Evolutionary conservation across 1,140 invertebrate species (phyloP).

Genomic region (Limonius californicus): DNA sequence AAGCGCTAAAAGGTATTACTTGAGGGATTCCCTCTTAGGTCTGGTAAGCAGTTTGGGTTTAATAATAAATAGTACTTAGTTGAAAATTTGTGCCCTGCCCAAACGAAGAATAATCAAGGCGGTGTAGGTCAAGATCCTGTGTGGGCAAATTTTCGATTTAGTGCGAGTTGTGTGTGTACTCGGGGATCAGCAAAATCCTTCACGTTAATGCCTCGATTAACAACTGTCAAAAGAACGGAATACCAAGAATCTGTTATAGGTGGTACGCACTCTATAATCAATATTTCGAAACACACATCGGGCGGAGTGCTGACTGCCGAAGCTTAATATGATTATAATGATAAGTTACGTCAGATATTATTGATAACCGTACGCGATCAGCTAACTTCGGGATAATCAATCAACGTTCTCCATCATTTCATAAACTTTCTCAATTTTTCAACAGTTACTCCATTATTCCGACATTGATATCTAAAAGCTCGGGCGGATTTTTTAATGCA

Average conservation of each 20-base stretch:
- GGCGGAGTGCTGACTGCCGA: slow-evolving; percentile 20
- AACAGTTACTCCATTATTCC: slow-evolving; percentile 31
- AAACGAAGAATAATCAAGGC: no score
- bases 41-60: no score
- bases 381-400: slow-evolving; percentile 27
- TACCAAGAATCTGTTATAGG: slow-evolving; percentile 10
- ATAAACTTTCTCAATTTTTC: slow-evolving; percentile 34
- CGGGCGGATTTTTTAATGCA: not conserved
- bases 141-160: no score
- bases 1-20: no score
- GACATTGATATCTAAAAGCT: not conserved
- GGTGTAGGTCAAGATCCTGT: no score
- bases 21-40: no score
- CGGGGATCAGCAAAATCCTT: not conserved
- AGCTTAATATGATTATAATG: slow-evolving; percentile 39
- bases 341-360: slow-evolving; percentile 36
- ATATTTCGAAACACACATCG: slow-evolving; percentile 14
- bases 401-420: slow-evolving; percentile 28
- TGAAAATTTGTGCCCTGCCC: no score
- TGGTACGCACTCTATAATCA: slow-evolving; percentile 12
- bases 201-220: slow-evolving; percentile 11
- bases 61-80: no score
- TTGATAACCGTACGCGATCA: slow-evolving; percentile 35
- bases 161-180: no score
- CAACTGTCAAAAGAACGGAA: slow-evolving; percentile 7